Evolutionary conservation across 2,113 vertebrate species (phyloP).

Genomic region (Illadopsis cleaveri): DNA sequence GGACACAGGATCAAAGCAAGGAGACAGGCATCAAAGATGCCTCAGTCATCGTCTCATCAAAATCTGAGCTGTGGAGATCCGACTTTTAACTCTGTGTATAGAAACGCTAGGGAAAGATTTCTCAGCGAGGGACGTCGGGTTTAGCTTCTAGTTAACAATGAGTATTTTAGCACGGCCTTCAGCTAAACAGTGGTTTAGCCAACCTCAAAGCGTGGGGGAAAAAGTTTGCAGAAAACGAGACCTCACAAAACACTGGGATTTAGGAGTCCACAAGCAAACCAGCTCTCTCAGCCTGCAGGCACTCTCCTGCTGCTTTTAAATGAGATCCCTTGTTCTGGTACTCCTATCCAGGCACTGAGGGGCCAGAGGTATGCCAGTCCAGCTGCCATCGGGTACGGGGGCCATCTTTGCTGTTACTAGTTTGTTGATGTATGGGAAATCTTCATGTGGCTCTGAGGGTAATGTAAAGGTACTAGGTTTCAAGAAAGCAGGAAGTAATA

Average conservation of each 20-base stretch:
- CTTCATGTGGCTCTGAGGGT: neutral
- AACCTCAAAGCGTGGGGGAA: neutral
- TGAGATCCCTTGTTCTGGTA: neutral
- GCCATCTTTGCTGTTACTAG: neutral
- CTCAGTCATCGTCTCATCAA: neutral
- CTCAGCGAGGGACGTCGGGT: neutral
- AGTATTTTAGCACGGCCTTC: neutral
- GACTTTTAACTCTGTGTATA: neutral
- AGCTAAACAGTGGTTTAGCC: neutral
- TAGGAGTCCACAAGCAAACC: neutral
- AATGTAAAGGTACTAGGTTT: neutral
- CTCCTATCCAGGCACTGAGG: neutral
- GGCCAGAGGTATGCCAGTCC: neutral
- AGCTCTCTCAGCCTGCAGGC: neutral
- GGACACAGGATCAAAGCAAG: neutral
- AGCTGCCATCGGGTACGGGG: neutral
- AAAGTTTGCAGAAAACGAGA: neutral
- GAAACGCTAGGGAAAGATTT: neutral
- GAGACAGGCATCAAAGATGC: neutral
- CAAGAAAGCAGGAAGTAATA: conserved; percentile 45
- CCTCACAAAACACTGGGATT: neutral
- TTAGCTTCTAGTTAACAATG: conserved; percentile 1
- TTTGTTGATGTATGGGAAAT: neutral
- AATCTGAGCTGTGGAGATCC: neutral
- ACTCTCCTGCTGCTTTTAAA: neutral